Base-by-base conservation (phyloP, 2,113 vertebrate genomes). In the Coregonus clupeaformis region DNA sequence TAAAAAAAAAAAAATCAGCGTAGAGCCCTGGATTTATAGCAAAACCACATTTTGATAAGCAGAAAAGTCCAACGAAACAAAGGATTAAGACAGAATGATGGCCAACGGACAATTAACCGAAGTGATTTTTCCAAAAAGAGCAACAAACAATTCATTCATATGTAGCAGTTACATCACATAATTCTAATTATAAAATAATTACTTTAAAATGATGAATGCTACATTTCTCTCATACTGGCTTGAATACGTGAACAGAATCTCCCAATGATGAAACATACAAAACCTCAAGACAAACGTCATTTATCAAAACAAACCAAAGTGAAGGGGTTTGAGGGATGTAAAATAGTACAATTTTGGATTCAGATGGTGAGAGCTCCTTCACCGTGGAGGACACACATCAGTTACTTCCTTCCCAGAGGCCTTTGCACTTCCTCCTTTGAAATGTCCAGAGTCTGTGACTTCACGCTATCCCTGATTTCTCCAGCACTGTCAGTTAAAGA, bases 261-360 rank as follows among this genome's bases (percentile, higher is more conserved):
- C 88, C 89, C 84, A 65, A 89, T 75, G 75, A 85, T 72, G 89
- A 52, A 52, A 11, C 36, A 42, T 42, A 42, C 36, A 42, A 42
- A 94, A 91, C 64, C 91, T 93, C 82, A 88, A 85, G 91, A 95
- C 93, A 91, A 89, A 92, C 86, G 3, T 63, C 82, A 85, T 89
- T 84, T 81, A 89, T 79, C 88, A 87, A 85, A 93, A 90, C 7
- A 42, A 42, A 42, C 36, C 87, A 70, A 92, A 91, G 91, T 77
- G 80, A 87, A 91, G 79, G 90, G 86, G 87, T 87, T 86, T 80
- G 76, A 76, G 76, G 69, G 79, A 86, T 81, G 80, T 87, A 70
- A 82, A 52, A 85, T 82, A 85, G 83, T 87, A 90, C 85, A 90
- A 88, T 87, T 42, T 87, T 85, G 81, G 78, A 86, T 88, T 88